A percentile compares a stretch with the other conserved stretches of the same genome.
Conservation (phyloP, 2,888 invertebrate genomes). For the Polymixis lichenea region DNA sequence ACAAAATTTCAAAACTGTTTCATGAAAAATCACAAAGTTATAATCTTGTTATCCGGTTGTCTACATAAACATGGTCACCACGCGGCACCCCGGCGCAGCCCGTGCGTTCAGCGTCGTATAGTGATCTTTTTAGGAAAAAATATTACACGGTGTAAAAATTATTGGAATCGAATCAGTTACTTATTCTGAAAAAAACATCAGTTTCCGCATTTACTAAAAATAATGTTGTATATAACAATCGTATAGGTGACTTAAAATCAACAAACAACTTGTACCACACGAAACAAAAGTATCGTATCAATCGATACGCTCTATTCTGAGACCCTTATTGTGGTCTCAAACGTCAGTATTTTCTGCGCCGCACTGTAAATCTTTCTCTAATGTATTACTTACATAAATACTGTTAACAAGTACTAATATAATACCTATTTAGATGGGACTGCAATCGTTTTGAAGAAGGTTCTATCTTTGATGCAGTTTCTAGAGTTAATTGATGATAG, state of each 20-base stretch:
- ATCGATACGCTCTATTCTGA: slow-evolving; percentile 64
- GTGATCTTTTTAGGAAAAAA: too few relatives aligned
- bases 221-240: background rate
- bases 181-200: too few relatives aligned
- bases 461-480: background rate
- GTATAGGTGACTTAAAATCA: background rate
- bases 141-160: too few relatives aligned
- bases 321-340: slow-evolving; percentile 71
- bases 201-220: too few relatives aligned
- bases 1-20: too few relatives aligned
- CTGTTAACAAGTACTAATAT: slow-evolving; percentile 33
- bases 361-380: slow-evolving; percentile 63
- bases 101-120: too few relatives aligned
- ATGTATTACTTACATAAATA: slow-evolving; percentile 7
- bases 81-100: too few relatives aligned
- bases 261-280: slow-evolving; percentile 58
- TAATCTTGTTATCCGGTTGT: too few relatives aligned
- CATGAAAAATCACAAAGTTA: too few relatives aligned
- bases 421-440: slow-evolving; percentile 10
- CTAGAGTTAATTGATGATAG: background rate
- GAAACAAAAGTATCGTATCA: slow-evolving; percentile 58
- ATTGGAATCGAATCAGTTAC: too few relatives aligned
- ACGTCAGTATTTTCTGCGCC: slow-evolving; percentile 65
- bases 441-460: background rate
- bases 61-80: too few relatives aligned